Base-by-base conservation (phyloP, 2,113 vertebrate genomes). In the Callipepla squamata region DNA sequence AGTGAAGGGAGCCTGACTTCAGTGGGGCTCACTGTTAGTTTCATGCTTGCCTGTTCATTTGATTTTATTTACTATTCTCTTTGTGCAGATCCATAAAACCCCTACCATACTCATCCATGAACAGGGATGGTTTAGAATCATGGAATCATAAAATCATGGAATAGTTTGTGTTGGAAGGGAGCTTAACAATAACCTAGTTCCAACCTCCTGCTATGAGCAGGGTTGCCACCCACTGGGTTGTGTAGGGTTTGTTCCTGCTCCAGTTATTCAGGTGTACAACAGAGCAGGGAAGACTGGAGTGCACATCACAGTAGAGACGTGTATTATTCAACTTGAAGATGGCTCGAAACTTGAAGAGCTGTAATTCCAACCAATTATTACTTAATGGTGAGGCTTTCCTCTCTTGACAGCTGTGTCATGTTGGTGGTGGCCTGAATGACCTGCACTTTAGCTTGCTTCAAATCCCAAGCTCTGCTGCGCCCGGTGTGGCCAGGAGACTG, bases 311-410 rank as follows among this genome's bases (percentile, higher is more conserved):
- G 16, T 0, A 45, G 42, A 40, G 59, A 32, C 63, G 7, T 7
- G 5, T 3, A 7, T 14, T 34, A 19, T 40, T 28, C 16, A 17
- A 28, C 38, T 19, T 63, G 16, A 63, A 63, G 61, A 63, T 40
- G 26, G 25, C 61, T 40, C 8, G 7, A 63, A 28, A 62, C 34
- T 62, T 26, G 23, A 25, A 6, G 28, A 73, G 26, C 9, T 53
- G 51, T 16, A 1, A 32, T 58, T 62, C 9, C 0, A 10, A 50
- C 21, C 0, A 0, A 1, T 1, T 12, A 0, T 2, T 70, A 98
- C 99, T 99, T 97, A 99, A 16, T 48, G 66, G 23, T 25, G 32
- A 68, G 66, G 40, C 45, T 13, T 68, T 34, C n/a, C 66, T 48
- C 23, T 68, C 45, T 23, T 48, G 45, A 48, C 45, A n/a, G 45